These are phyloP conservation scores for Ormia ochracea DNA, from an alignment of 2,888 invertebrate species.

Conservation along the genomic window DNA sequence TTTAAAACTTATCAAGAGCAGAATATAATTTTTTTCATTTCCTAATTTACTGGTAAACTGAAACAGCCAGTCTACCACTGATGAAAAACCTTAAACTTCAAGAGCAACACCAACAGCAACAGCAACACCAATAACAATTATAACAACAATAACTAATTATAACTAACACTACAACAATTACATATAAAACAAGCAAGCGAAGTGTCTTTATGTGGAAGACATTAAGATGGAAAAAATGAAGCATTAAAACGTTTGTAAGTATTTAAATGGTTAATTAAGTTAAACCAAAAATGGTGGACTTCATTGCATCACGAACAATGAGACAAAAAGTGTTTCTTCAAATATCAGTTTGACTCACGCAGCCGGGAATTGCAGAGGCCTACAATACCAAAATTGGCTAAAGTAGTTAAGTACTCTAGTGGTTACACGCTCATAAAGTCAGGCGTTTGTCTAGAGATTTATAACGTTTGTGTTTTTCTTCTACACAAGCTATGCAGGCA, in stretches of 20 bases:
- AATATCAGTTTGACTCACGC: slow-evolving; percentile 29
- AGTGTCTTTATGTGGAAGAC: background rate
- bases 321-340: slow-evolving; percentile 58
- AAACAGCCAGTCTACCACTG: background rate
- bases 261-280: slow-evolving; percentile 63
- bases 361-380: slow-evolving; percentile 37
- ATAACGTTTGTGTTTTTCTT: slow-evolving; percentile 37
- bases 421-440: slow-evolving; percentile 28
- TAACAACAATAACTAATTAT: slow-evolving; percentile 20
- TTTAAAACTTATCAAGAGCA: background rate
- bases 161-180: background rate
- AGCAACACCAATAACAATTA: slow-evolving; percentile 29
- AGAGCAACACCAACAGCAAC: slow-evolving; percentile 42
- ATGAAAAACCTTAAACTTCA: slow-evolving; percentile 52
- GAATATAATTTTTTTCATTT: slow-evolving; percentile 23
- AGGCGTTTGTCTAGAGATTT: slow-evolving; percentile 37
- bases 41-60: slow-evolving; percentile 29
- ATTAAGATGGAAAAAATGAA: background rate
- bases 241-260: slow-evolving; percentile 36
- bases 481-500: slow-evolving; percentile 34
- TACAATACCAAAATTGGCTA: slow-evolving; percentile 47
- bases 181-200: slow-evolving; percentile 30
- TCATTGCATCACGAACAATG: slow-evolving; percentile 53
- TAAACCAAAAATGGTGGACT: slow-evolving; percentile 59
- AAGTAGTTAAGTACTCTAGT: slow-evolving; percentile 57